Evolutionary conservation across 2,888 invertebrate species (phyloP).

Genomic region (Lycophotia porphyrea): DNA sequence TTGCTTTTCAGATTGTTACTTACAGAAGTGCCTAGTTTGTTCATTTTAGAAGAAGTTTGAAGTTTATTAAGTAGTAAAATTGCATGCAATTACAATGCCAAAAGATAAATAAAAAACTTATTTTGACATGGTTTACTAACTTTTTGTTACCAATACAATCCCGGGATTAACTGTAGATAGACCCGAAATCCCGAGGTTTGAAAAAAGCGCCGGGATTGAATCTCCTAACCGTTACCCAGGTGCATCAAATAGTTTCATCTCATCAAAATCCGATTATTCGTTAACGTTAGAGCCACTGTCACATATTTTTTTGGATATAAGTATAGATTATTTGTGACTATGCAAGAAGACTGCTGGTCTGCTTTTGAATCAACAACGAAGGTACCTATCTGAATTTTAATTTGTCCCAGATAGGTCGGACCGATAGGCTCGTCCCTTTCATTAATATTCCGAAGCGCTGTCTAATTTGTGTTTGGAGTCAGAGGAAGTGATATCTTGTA

Average conservation of each 20-base stretch:
- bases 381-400: constrained; percentile 50
- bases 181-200: too few species aligned
- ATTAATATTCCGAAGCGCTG: constrained; percentile 84
- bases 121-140: too few species aligned
- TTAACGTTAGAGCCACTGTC: neutral
- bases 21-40: too few species aligned
- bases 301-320: neutral
- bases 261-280: neutral
- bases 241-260: neutral
- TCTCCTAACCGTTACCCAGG: neutral
- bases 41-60: too few species aligned
- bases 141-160: too few species aligned
- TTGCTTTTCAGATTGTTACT: too few species aligned
- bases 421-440: constrained; percentile 66
- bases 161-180: too few species aligned
- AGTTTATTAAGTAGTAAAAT: too few species aligned
- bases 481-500: constrained; percentile 84
- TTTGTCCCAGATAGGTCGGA: constrained; percentile 40
- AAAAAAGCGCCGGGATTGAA: too few species aligned
- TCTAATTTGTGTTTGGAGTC: constrained; percentile 85
- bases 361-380: constrained; percentile 38
- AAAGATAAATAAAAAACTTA: too few species aligned
- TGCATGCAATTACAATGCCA: too few species aligned
- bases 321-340: constrained; percentile 24
- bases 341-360: constrained; percentile 19